Evolutionary conservation across 2,797 vertebrate genomes (phyloP), one percentile per base, ranked within the genome.

Genomic region (Coccyzus lansbergi): DNA sequence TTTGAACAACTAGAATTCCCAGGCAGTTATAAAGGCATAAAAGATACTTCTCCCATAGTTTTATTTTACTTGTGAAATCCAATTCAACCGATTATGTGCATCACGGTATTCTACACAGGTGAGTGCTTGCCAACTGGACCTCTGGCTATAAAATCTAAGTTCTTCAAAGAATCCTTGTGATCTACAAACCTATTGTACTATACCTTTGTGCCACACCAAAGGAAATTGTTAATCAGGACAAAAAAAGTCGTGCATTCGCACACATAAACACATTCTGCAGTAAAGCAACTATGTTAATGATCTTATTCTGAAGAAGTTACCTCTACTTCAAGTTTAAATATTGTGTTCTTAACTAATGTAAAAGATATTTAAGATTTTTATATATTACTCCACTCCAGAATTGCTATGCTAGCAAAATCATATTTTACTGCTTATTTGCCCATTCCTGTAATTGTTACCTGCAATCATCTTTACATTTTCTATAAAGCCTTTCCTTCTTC

Each of bases 201-300:
- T 12, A 11, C 5, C 10, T 69, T 74, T 60, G 9, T 70, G 22
- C 17, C 16, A 31, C 5, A 3, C 5, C 40, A 44, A 40, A 48
- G 25, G 20, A 70, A 87, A 36, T 7, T 15, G 10, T 36, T 62
- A 70, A 33, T 18, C n/a, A 34, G 42, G 33, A 58, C 12, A 74
- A 65, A 74, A 12, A 17, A 1, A 12, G 8, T 52, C 3, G 4
- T 19, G 17, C 28, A 53, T 0, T 1, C n/a, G n/a, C 6, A n/a
- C 26, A 36, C 20, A 10, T 15, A n/a, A 2, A 16, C 16, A 21
- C 3, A 12, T 24, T 29, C 33, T 52, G 20, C 21, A 77, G 25
- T 20, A 69, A 76, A 70, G 20, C 4, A 75, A 33, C 12, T 36
- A 12, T 12, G 9, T 19, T 48, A 40, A 74, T 36, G 12, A 69